phyloP scores from a whole-genome alignment of 2,888 invertebrate species.

The Isoperla grammatica region DNA sequence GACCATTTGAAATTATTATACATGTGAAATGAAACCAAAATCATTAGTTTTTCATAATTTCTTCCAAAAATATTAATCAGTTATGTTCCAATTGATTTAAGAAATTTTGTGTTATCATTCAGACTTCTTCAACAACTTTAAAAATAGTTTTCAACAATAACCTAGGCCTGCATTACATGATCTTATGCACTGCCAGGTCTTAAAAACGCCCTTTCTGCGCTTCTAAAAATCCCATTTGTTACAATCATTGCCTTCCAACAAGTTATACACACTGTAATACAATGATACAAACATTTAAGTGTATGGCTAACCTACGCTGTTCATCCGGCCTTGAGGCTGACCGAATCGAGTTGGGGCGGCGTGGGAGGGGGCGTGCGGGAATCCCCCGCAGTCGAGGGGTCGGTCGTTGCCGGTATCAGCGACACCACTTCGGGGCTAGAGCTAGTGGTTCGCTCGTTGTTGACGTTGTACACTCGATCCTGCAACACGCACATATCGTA shows the following conservation, averaged over 20 bases:
- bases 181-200: background rate
- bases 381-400: slow-evolving; percentile 43
- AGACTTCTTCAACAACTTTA: too few species aligned
- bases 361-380: slow-evolving; percentile 50
- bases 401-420: slow-evolving; percentile 55
- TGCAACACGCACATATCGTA: slow-evolving; percentile 37
- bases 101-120: too few species aligned
- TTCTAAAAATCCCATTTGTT: slow-evolving; percentile 10
- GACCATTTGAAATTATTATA: too few species aligned
- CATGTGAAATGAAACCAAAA: too few species aligned
- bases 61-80: too few species aligned
- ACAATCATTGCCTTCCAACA: background rate
- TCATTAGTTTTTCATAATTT: too few species aligned
- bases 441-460: slow-evolving; percentile 31
- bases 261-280: slow-evolving; percentile 11
- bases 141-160: too few species aligned
- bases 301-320: background rate
- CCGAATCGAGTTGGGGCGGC: slow-evolving; percentile 52
- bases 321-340: slow-evolving; percentile 36
- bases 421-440: slow-evolving; percentile 63
- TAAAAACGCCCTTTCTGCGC: background rate
- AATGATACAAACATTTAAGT: slow-evolving; percentile 27
- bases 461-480: slow-evolving; percentile 55
- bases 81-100: too few species aligned
- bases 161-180: slow-evolving; percentile 1